Base-by-base conservation (phyloP, 2,888 invertebrate species). In the Cactoblastis cactorum region DNA sequence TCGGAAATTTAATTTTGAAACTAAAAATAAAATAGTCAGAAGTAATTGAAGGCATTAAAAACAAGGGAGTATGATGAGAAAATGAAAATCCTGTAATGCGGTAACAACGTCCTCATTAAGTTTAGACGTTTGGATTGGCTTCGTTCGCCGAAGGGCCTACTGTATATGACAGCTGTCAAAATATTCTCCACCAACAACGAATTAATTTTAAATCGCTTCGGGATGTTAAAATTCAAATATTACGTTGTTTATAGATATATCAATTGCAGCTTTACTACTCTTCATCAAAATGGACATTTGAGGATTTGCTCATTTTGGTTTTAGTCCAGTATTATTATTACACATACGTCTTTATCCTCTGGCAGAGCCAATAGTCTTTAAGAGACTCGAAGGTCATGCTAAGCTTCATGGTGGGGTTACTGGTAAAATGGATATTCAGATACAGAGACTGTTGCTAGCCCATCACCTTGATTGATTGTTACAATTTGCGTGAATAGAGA, bases 161-260 rank as follows among this genome's bases (percentile, higher is more conserved):
- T 83, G 83, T 63, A 61, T 70, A 64, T 83, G 83, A 80, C 84
- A 83, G 83, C 82, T 80, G 79, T 84, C 84, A 83, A 84, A 83
- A 85, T 83, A 81, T 74, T 72, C 77, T 73, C 70, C 74, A 75
- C 77, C 70, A 68, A 43, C 67, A 72, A 64, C 58, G 63, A 67
- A 72, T 72, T 71, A 70, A 71, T 74, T 69, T 62, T 50, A 49
- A 45, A 56, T 51, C 48, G 52, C 51, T 49, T 52, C 11, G 12
- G 46, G 45, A 53, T 54, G 49, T 47, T 24, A 37, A 37, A n/a
- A 37, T 46, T 19, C 28, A 15, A 15, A 43, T 34, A 14, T 19
- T 46, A 22, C 32, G 12, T 39, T 39, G 22, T 37, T 5, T n/a
- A n/a, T 11, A 38, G 18, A 18, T 18, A 28, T 28, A 22, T 18